Evolutionary conservation across 2,888 invertebrate genomes (phyloP), one percentile per base, ranked within the genome.

Genomic region (Drosophila ustulata): DNA sequence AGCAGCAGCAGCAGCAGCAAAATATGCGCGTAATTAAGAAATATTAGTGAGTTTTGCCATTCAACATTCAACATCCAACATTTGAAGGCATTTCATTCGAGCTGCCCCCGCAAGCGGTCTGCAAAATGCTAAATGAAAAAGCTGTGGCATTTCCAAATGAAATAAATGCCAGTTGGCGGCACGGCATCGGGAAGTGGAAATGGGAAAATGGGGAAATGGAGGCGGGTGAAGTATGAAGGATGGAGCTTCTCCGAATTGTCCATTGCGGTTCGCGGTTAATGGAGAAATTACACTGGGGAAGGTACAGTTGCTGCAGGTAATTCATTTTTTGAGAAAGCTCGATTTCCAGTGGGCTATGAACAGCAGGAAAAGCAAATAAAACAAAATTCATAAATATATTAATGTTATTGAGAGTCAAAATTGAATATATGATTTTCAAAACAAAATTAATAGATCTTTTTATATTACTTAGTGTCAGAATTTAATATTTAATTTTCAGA

Each of bases 11-110:
- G 28, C 28, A 28, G 28, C 4, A 78, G 77, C 68, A 49, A 76
- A 80, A 78, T 74, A 77, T 80, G 74, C 68, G 66, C 82, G 73
- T 90, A 89, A 90, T 90, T 89, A 85, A 88, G 89, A 89, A 89
- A 86, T 90, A 85, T 90, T 82, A 80, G 80, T 70, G 77, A 83
- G 52, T 37, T 37, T 11, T 37, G 37, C 76, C 69, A 84, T 84
- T 82, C 75, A 78, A 70, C 78, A 62, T 30, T 30, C 18, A 18
- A 18, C 18, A 18, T 18, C 2, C 18, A 18, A 18, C 18, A 18
- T 68, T 74, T 71, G 56, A 70, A 69, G 75, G 62, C 71, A 66
- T 71, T 75, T 71, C 26, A 32, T 55, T 53, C 34, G 37, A 13
- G 13, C 30, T 37, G 4, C 41, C 11, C 34, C 41, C 34, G 47